Percentiles rank a stretch among this genome's conserved stretches.
Conservation (phyloP, 1,140 invertebrate species). For the Bombus consobrinus region DNA sequence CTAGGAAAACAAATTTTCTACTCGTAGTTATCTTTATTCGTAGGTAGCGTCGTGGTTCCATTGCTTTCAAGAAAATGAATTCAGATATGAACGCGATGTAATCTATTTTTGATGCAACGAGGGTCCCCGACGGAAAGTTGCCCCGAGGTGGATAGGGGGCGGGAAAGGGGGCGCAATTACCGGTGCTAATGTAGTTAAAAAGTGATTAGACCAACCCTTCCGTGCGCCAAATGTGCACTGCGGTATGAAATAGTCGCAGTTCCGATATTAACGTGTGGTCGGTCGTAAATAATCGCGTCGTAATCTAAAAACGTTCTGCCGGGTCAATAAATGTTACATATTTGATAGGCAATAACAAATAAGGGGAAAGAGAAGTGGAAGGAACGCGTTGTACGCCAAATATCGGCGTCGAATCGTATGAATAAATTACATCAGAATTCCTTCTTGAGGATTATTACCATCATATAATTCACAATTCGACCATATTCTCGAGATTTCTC, state of each 20-base stretch:
- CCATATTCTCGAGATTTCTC: not conserved
- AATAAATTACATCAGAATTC: constrained; percentile 36
- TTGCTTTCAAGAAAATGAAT: constrained; percentile 57
- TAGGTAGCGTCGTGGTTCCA: not conserved
- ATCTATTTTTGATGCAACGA: constrained; percentile 68
- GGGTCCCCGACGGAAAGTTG: constrained; percentile 48
- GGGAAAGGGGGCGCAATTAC: constrained; percentile 34
- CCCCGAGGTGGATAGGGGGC: not conserved
- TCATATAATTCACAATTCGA: constrained; percentile 16
- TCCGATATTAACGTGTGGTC: constrained; percentile 38
- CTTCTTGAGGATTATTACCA: not conserved
- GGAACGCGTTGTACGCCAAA: not conserved
- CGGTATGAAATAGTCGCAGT: constrained; percentile 48
- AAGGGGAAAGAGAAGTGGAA: not conserved
- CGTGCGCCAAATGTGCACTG: constrained; percentile 45
- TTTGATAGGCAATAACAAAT: not conserved
- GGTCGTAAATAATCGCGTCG: constrained; percentile 54
- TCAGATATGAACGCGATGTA: constrained; percentile 54
- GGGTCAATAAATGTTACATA: not conserved
- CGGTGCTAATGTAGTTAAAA: constrained; percentile 69
- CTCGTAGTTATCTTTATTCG: constrained; percentile 10
- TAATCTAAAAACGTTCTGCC: constrained; percentile 29
- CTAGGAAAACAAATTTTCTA: not conserved
- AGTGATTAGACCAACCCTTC: constrained; percentile 69
- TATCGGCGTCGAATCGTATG: not conserved